Conservation (phyloP, 2,797 vertebrate species). For the Acanthopagrus latus region DNA sequence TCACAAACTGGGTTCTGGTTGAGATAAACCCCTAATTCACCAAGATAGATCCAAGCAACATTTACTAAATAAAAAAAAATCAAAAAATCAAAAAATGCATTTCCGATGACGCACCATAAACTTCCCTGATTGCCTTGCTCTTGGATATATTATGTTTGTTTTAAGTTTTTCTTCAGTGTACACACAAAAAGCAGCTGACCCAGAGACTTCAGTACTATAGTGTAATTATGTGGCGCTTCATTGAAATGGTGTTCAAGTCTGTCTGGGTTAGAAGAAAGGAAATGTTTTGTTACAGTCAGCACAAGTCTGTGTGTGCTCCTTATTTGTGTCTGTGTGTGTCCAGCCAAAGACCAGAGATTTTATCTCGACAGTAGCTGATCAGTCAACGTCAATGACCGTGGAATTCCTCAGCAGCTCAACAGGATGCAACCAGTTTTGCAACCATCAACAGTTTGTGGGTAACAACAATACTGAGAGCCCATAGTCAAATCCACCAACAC, state of each 20-base stretch:
- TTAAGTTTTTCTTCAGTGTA: conserved; percentile 26
- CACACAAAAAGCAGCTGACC: conserved; percentile 42
- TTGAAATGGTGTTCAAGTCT: conserved; percentile 29
- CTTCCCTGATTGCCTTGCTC: conserved; percentile 4
- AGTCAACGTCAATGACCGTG: conserved; percentile 53
- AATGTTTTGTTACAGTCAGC: conserved; percentile 36
- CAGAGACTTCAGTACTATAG: conserved; percentile 28
- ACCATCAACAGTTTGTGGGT: conserved; percentile 20
- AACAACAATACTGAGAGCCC: conserved; percentile 14
- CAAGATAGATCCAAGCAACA: no score
- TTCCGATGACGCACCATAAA: conserved; percentile 28
- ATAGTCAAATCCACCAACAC: conserved; percentile 2
- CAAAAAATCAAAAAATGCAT: neutral
- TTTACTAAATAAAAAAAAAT: no score
- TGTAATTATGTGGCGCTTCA: conserved; percentile 34
- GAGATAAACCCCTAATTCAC: no score
- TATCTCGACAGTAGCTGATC: conserved; percentile 63
- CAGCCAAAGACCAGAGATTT: conserved; percentile 47
- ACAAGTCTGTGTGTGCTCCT: conserved; percentile 10
- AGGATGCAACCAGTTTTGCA: conserved; percentile 30
- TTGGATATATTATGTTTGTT: conserved; percentile 19
- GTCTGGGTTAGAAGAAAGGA: conserved; percentile 37
- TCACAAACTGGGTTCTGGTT: no score
- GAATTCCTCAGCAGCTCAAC: conserved; percentile 45
- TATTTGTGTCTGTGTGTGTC: conserved; percentile 13